Percentiles rank a stretch among this genome's conserved stretches.
Conservation (phyloP, 2,113 vertebrate species). For the Oryzias celebensis region DNA sequence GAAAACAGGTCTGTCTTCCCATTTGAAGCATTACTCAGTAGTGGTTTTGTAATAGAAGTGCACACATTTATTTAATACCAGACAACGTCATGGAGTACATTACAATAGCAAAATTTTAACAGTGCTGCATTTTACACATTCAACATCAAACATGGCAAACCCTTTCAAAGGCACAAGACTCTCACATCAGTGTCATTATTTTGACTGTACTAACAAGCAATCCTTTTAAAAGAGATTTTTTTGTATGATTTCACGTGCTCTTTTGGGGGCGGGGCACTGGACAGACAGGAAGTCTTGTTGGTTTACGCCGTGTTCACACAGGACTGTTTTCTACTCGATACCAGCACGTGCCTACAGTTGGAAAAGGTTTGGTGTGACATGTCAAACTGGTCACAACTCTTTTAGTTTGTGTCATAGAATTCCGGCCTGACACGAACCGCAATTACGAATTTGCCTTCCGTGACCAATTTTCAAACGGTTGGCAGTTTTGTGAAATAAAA, state of each 20-base stretch:
- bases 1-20: conserved; percentile 75
- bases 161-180: conserved; percentile 92
- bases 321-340: no score
- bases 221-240: conserved; percentile 61
- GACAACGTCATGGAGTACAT: conserved; percentile 81
- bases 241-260: conserved; percentile 68
- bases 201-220: conserved; percentile 51
- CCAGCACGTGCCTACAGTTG: no score
- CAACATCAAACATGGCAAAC: conserved; percentile 92
- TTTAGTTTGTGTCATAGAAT: no score
- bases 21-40: conserved; percentile 88
- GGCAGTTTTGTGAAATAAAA: no score
- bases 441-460: no score
- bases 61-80: conserved; percentile 83
- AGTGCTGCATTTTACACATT: conserved; percentile 88
- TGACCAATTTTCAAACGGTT: no score
- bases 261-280: conserved; percentile 81
- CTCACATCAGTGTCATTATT: conserved; percentile 82
- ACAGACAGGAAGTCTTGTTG: conserved; percentile 63
- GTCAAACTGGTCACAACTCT: no score
- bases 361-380: no score
- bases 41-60: conserved; percentile 86
- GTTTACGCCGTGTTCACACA: no score
- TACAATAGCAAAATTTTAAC: conserved; percentile 82
- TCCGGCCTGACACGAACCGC: no score